Evolutionary conservation across 2,888 invertebrate genomes (phyloP).

Genomic region (Idaea straminata): DNA sequence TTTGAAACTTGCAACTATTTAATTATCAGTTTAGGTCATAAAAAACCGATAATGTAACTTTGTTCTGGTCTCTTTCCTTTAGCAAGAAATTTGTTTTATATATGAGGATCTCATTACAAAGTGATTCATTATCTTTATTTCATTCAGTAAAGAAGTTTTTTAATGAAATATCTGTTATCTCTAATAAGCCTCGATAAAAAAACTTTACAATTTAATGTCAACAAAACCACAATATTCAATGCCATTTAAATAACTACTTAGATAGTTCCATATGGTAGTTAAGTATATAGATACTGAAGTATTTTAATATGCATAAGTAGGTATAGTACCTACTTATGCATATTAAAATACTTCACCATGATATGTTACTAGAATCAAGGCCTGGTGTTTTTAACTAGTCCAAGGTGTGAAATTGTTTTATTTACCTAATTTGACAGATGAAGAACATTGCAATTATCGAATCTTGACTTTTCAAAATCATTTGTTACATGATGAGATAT

Average conservation of each 20-base stretch:
- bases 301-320: too few relatives aligned
- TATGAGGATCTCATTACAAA: background rate
- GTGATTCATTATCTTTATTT: background rate
- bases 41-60: too few relatives aligned
- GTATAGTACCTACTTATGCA: background rate
- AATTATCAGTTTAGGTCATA: too few relatives aligned
- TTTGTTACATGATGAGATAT: too few relatives aligned
- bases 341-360: background rate
- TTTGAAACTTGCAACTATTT: too few relatives aligned
- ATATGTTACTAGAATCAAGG: background rate
- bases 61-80: too few relatives aligned
- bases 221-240: background rate
- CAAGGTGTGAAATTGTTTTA: background rate
- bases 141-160: background rate
- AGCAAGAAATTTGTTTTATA: background rate
- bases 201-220: background rate
- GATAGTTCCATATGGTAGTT: too few relatives aligned
- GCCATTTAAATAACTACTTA: background rate
- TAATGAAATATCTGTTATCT: background rate
- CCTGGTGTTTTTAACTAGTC: background rate
- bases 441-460: too few relatives aligned
- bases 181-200: background rate
- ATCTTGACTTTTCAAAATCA: too few relatives aligned
- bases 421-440: slow-evolving; percentile 7
- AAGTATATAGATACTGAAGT: too few relatives aligned